Percentiles rank a stretch among this genome's conserved stretches.
Evolutionary conservation across 2,888 invertebrate genomes (phyloP).

Genomic region (Ametastegia equiseti): DNA sequence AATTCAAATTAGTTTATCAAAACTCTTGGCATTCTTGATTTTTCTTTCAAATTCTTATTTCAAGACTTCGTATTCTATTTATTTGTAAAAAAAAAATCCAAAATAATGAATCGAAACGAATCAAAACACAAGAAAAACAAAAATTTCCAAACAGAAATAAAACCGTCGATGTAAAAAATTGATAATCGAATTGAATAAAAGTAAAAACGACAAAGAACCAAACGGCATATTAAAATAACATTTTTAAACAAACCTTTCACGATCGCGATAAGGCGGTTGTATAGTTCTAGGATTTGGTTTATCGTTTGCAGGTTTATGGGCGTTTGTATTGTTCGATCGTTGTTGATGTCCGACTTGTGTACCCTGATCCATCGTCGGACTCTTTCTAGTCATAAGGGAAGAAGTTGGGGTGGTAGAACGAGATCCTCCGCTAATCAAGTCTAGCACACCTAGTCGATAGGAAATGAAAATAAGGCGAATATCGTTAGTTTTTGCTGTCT

Average conservation of each 20-base stretch:
- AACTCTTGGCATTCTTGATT: too few relatives aligned
- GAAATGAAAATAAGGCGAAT: neutral
- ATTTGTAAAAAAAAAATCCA: too few relatives aligned
- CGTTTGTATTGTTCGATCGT: constrained; percentile 57
- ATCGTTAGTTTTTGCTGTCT: too few relatives aligned
- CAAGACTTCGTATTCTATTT: too few relatives aligned
- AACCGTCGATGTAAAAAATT: too few relatives aligned
- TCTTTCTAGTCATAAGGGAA: constrained; percentile 84
- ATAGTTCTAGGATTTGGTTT: constrained; percentile 66
- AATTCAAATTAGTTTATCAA: too few relatives aligned
- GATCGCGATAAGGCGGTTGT: constrained; percentile 69
- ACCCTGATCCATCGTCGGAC: constrained; percentile 91
- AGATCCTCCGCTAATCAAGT: constrained; percentile 86
- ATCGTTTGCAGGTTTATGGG: constrained; percentile 66
- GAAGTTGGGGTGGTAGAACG: constrained; percentile 90
- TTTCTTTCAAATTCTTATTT: too few relatives aligned
- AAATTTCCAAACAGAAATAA: too few relatives aligned
- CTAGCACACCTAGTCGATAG: constrained; percentile 78
- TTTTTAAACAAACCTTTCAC: constrained; percentile 66
- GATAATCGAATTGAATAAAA: too few relatives aligned
- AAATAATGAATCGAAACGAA: too few relatives aligned
- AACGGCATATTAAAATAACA: constrained; percentile 43
- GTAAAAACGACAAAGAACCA: neutral
- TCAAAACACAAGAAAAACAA: too few relatives aligned
- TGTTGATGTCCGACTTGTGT: constrained; percentile 82